Base-by-base conservation (phyloP, 2,113 vertebrate genomes). In the Trematocara variabile region DNA sequence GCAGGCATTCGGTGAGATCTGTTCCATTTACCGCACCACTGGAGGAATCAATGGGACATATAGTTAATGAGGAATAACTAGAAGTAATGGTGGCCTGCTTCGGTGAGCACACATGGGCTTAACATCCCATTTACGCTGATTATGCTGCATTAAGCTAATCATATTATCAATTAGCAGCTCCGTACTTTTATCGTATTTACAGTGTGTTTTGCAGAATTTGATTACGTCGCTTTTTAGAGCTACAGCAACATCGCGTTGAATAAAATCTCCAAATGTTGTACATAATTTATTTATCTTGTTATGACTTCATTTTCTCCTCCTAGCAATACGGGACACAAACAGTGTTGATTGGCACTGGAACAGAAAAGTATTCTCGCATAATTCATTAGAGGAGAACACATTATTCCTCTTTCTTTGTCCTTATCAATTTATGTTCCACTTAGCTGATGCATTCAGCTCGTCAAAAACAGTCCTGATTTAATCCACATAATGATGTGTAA, bases 1-100 rank as follows among this genome's bases (percentile, higher is more conserved):
- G 85, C 79, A 81, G 86, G 81, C 78, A 84, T 93, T 91, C 89
- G 82, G 77, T 65, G 82, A 79, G 80, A 88, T 90, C 89, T 86
- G 92, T 91, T 87, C 90, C 85, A 94, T 94, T 94, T 94, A 83
- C 87, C 37, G 90, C 92, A 88, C 88, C 63, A 22, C 54, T 88
- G 84, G 87, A 87, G 81, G 55, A 92, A 94, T 95, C 93, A 92
- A 93, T 93, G 91, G 86, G 84, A 94, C 81, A 88, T 81, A 86
- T 44, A 86, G 88, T 88, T 94, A 94, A 92, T 86, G 93, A 95
- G 90, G 93, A 93, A 87, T 90, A 92, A 93, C 90, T 83, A 79
- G 77, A 84, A 89, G 82, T 89, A 89, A 95, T 89, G 90, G 73
- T 33, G 22, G 41, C 34, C 70, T 85, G 92, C 91, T 86, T 20